A percentile compares a stretch with the other conserved stretches of the same genome.
Evolutionary conservation across 2,888 invertebrate genomes (phyloP).

Genomic region (Drosophila nr. medialis): DNA sequence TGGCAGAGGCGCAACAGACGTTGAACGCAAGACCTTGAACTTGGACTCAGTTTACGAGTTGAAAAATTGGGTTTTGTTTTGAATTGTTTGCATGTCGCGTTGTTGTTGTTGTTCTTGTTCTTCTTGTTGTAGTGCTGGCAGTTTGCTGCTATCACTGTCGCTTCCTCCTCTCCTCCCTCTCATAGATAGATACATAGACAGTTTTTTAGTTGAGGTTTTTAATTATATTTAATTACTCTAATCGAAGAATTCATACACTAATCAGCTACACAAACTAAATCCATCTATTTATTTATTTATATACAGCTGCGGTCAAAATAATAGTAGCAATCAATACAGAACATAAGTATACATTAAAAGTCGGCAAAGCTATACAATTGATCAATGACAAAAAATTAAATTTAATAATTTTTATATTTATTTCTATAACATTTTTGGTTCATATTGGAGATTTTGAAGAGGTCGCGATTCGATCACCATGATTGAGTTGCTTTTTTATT

Average conservation of each 20-base stretch:
- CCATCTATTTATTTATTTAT: not conserved
- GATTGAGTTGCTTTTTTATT: not conserved
- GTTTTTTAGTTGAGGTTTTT: not conserved
- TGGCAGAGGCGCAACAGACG: constrained; percentile 49
- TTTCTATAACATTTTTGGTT: not conserved
- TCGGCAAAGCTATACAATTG: not conserved
- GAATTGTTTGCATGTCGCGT: constrained; percentile 59
- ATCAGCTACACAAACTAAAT: constrained; percentile 24
- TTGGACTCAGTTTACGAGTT: constrained; percentile 80
- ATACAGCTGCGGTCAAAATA: not conserved
- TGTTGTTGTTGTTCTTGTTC: constrained; percentile 11
- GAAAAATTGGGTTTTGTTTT: constrained; percentile 75
- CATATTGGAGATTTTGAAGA: not conserved
- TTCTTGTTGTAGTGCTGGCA: constrained; percentile 10
- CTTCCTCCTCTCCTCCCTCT: constrained; percentile 3
- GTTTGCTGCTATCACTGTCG: constrained; percentile 4
- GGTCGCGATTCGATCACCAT: not conserved
- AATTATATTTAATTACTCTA: constrained; percentile 44
- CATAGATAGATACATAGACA: not conserved
- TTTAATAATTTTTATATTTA: not conserved
- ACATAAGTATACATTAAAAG: not conserved
- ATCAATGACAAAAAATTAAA: not conserved
- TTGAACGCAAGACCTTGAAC: constrained; percentile 82
- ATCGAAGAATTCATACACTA: constrained; percentile 45
- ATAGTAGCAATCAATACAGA: not conserved